Evolutionary conservation across 2,888 invertebrate genomes (phyloP).

Genomic region (Rhyacophila evoluta): DNA sequence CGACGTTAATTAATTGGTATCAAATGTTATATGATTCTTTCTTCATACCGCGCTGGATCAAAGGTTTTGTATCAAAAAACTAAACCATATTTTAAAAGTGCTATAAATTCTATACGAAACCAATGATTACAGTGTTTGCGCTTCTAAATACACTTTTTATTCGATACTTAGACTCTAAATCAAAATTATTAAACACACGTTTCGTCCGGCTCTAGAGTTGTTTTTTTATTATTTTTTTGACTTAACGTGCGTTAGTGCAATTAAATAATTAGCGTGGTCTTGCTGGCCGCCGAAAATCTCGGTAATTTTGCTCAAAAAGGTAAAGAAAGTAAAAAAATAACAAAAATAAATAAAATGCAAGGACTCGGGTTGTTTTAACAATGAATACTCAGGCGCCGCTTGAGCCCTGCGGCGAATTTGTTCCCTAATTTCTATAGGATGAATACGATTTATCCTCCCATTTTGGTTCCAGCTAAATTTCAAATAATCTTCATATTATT

Average conservation of each 20-base stretch:
- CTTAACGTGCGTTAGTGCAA: background rate
- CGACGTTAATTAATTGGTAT: no score
- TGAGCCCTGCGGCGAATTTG: background rate
- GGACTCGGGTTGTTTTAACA: background rate
- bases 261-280: slow-evolving; percentile 3
- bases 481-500: no score
- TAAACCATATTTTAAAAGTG: no score
- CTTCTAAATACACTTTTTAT: background rate
- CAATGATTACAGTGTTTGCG: background rate
- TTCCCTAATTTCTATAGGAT: background rate
- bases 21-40: no score
- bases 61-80: no score
- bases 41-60: no score
- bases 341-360: background rate
- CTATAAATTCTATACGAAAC: background rate
- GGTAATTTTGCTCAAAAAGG: background rate
- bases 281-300: background rate
- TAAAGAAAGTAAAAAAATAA: slow-evolving; percentile 15
- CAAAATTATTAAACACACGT: slow-evolving; percentile 13
- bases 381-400: background rate
- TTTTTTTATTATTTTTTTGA: background rate
- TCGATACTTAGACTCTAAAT: background rate
- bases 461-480: no score
- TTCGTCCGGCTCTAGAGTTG: background rate
- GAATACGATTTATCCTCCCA: background rate